phyloP scores from a whole-genome alignment of 1,140 invertebrate species.

The Oedothorax gibbosus region DNA sequence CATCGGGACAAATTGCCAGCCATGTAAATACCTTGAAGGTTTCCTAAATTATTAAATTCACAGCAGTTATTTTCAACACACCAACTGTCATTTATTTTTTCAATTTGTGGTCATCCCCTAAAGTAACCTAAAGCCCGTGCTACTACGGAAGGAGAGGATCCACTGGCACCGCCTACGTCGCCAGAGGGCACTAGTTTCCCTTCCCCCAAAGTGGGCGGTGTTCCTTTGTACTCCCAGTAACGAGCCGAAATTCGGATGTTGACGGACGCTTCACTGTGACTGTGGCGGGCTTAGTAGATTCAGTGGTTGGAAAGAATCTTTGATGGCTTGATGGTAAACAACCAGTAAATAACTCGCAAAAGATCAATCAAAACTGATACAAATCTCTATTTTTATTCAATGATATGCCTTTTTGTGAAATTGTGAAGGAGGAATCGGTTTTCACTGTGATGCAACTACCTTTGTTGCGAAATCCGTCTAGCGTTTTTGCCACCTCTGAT shows the following conservation, averaged over 20 bases:
- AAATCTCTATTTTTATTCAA: neutral
- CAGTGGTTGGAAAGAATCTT: too few species aligned
- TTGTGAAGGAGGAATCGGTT: neutral
- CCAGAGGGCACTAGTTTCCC: constrained; percentile 55
- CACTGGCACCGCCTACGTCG: constrained; percentile 56
- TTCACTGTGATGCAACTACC: constrained; percentile 28
- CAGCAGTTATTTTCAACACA: too few species aligned
- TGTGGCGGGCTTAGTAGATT: neutral
- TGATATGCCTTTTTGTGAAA: neutral
- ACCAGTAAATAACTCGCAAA: too few species aligned
- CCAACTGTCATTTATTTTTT: too few species aligned
- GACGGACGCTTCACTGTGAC: neutral
- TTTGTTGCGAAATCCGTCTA: constrained; percentile 10
- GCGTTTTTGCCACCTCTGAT: neutral
- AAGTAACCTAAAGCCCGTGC: neutral
- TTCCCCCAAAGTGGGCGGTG: constrained; percentile 49
- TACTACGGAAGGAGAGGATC: constrained; percentile 54
- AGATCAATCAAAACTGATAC: too few species aligned
- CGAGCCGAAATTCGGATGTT: constrained; percentile 6
- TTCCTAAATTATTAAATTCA: too few species aligned
- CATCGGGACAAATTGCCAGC: too few species aligned
- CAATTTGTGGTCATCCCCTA: too few species aligned
- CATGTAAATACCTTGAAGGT: too few species aligned
- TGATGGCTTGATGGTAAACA: too few species aligned
- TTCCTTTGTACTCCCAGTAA: constrained; percentile 55